phyloP scores from a whole-genome alignment of 2,888 invertebrate species.

The Sturmia bella region DNA sequence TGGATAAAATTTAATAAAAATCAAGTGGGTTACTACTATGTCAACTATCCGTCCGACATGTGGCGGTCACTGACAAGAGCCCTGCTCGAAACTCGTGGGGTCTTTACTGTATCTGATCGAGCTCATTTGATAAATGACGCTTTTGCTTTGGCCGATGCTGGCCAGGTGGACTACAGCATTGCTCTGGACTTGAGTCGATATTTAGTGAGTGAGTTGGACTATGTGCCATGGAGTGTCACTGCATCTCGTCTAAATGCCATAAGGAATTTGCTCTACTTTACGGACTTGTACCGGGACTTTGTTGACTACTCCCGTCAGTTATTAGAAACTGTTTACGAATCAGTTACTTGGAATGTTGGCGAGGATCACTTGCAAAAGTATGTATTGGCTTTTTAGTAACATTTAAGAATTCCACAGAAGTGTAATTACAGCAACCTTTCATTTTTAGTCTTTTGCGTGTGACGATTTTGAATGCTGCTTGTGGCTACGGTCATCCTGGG shows the following conservation, averaged over 20 bases:
- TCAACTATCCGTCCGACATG: slow-evolving; percentile 88
- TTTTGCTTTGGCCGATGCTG: slow-evolving; percentile 90
- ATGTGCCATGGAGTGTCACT: slow-evolving; percentile 90
- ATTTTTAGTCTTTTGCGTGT: slow-evolving; percentile 85
- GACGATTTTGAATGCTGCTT: slow-evolving; percentile 86
- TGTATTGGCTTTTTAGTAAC: slow-evolving; percentile 23
- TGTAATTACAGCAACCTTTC: slow-evolving; percentile 27
- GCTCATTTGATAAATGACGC: slow-evolving; percentile 91
- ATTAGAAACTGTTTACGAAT: slow-evolving; percentile 84
- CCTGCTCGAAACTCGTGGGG: slow-evolving; percentile 75
- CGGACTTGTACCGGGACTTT: slow-evolving; percentile 83
- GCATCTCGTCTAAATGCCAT: slow-evolving; percentile 83
- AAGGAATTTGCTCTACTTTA: slow-evolving; percentile 83
- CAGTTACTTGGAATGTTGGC: slow-evolving; percentile 85
- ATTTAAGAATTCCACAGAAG: too few species aligned
- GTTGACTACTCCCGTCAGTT: slow-evolving; percentile 85
- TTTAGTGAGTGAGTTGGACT: slow-evolving; percentile 86
- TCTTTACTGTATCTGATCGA: slow-evolving; percentile 87
- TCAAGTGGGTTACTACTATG: slow-evolving; percentile 93
- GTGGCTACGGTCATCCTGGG: slow-evolving; percentile 84
- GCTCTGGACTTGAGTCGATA: slow-evolving; percentile 88
- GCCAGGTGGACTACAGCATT: slow-evolving; percentile 85
- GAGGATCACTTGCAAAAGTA: slow-evolving; percentile 82
- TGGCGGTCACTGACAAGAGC: slow-evolving; percentile 84
- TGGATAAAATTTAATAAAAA: slow-evolving; percentile 94